phyloP scores from a whole-genome alignment of 1,140 invertebrate genomes.

The Heliconius melpomene region DNA sequence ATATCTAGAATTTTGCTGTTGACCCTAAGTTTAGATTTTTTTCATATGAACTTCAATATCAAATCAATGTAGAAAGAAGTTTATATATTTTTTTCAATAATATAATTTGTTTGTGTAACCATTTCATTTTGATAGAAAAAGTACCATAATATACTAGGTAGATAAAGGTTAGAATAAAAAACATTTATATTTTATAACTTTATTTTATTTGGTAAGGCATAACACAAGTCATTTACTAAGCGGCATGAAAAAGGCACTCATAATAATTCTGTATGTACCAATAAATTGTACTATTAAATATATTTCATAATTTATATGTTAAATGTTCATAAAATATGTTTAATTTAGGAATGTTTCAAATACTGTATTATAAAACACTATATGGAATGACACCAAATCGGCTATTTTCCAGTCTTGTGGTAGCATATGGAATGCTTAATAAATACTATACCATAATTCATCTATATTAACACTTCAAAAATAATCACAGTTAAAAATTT shows the following conservation, averaged over 20 bases:
- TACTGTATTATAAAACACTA: conserved; percentile 46
- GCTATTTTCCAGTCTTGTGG: conserved; percentile 44
- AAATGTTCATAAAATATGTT: conserved; percentile 12
- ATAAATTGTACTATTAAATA: conserved; percentile 50
- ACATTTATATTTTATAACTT: conserved; percentile 29
- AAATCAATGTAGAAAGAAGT: too few species aligned
- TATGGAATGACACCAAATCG: conserved; percentile 30
- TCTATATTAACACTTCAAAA: conserved; percentile 37
- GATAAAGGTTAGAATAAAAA: background rate
- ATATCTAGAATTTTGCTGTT: too few species aligned
- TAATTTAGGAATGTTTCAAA: conserved; percentile 54
- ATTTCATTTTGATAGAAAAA: too few species aligned
- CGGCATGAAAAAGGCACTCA: conserved; percentile 64
- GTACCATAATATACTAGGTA: too few species aligned
- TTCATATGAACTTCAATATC: too few species aligned
- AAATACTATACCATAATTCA: conserved; percentile 44
- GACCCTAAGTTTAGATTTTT: too few species aligned
- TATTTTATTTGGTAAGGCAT: conserved; percentile 73
- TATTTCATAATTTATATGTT: conserved; percentile 34
- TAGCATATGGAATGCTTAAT: conserved; percentile 46
- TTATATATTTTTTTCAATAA: background rate
- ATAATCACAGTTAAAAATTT: conserved; percentile 45
- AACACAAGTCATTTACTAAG: conserved; percentile 62
- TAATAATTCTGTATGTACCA: conserved; percentile 48
- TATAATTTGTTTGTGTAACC: too few species aligned